Evolutionary conservation across 2,888 invertebrate species (phyloP).

Genomic region (Chrysodeixis includens): DNA sequence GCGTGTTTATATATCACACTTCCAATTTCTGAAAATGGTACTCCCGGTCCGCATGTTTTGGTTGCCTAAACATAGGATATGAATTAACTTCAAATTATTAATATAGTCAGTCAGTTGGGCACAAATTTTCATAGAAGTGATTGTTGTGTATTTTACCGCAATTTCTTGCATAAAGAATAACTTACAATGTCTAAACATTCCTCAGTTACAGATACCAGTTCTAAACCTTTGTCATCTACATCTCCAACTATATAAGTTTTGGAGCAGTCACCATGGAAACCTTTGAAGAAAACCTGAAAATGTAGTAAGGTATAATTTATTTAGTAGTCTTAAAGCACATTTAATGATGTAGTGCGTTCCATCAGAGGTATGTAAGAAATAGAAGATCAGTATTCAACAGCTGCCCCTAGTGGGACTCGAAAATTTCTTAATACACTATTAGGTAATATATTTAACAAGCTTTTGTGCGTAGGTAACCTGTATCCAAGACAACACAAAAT

Average conservation of each 20-base stretch:
- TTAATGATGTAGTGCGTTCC: neutral
- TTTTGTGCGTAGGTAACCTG: too few relatives aligned
- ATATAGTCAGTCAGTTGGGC: too few relatives aligned
- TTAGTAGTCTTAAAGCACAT: neutral
- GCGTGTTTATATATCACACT: slow-evolving; percentile 91
- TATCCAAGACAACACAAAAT: too few relatives aligned
- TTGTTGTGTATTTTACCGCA: too few relatives aligned
- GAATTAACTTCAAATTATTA: neutral
- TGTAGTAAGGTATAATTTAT: neutral
- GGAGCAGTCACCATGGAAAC: slow-evolving; percentile 97
- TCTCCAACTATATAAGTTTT: slow-evolving; percentile 95
- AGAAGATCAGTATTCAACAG: too few relatives aligned
- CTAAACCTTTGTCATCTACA: slow-evolving; percentile 92
- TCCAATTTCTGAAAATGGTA: slow-evolving; percentile 90
- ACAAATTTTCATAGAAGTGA: too few relatives aligned
- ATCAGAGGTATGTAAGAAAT: neutral
- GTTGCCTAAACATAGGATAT: slow-evolving; percentile 79
- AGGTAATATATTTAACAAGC: too few relatives aligned
- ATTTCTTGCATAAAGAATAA: too few relatives aligned
- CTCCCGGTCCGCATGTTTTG: slow-evolving; percentile 89
- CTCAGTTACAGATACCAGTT: slow-evolving; percentile 92
- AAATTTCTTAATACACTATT: too few relatives aligned
- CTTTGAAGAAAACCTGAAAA: slow-evolving; percentile 92
- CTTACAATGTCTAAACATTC: slow-evolving; percentile 91
- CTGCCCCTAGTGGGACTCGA: neutral